Percentiles rank a stretch among this genome's conserved stretches.
phyloP scores from a whole-genome alignment of 2,113 vertebrate species.

The Nesogale talazaci region DNA sequence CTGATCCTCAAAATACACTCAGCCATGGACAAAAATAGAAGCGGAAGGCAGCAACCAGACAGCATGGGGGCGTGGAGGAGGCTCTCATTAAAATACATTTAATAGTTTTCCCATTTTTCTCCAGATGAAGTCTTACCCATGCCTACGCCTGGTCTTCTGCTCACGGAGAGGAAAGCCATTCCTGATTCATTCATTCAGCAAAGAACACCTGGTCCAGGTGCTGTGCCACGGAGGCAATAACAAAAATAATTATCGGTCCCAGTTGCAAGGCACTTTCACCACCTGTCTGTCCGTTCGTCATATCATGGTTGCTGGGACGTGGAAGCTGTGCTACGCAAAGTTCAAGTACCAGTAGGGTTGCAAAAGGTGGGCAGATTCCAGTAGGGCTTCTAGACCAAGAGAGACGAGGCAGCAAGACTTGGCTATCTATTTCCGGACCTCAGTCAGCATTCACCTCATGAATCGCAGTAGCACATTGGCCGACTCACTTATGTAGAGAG shows the following conservation, averaged over 20 bases:
- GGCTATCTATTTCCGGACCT: neutral
- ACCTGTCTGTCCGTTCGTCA: neutral
- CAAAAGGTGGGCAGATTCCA: neutral
- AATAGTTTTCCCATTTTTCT: neutral
- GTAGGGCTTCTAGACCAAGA: neutral
- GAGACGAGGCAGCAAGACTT: neutral
- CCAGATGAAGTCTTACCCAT: neutral
- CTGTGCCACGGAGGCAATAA: neutral
- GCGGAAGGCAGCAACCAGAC: neutral
- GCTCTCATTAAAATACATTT: constrained; percentile 27
- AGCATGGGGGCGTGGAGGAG: neutral
- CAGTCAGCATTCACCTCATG: neutral
- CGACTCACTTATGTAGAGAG: neutral
- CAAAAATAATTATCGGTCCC: neutral
- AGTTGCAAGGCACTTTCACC: neutral
- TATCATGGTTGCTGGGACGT: neutral
- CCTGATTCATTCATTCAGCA: neutral
- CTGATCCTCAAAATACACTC: constrained; percentile 28
- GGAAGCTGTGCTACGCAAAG: neutral
- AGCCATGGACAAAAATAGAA: constrained; percentile 47
- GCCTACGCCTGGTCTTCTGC: neutral
- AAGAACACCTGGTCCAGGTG: constrained; percentile 17
- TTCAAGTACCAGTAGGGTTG: neutral
- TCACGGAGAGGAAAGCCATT: constrained; percentile 14
- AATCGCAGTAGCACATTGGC: neutral